phyloP scores from a whole-genome alignment of 2,797 vertebrate genomes.

The Sebastes flavidus region DNA sequence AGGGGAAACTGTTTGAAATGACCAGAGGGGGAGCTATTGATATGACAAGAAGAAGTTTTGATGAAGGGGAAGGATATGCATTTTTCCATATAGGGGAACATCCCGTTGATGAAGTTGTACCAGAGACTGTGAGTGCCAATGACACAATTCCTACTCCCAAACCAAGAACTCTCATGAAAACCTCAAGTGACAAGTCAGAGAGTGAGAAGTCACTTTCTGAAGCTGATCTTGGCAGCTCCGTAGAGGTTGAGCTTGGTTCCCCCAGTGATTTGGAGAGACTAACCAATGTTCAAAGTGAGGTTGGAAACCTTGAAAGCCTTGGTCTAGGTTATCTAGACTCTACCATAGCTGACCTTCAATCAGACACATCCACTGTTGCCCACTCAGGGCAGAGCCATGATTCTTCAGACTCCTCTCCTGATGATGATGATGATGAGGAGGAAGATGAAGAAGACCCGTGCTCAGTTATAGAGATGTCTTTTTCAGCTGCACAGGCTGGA shows the following conservation, averaged over 20 bases:
- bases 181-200: constrained; percentile 24
- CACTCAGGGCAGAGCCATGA: constrained; percentile 79
- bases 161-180: constrained; percentile 28
- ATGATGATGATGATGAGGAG: constrained; percentile 73
- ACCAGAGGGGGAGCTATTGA: constrained; percentile 98
- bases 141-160: constrained; percentile 31
- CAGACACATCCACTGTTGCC: constrained; percentile 75
- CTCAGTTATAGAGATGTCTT: constrained; percentile 71
- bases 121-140: constrained; percentile 11
- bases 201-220: constrained; percentile 25
- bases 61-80: constrained; percentile 85
- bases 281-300: constrained; percentile 45
- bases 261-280: constrained; percentile 39
- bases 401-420: constrained; percentile 90
- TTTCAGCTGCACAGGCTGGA: constrained; percentile 21
- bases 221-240: constrained; percentile 27
- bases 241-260: constrained; percentile 49
- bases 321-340: constrained; percentile 78
- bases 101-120: constrained; percentile 54
- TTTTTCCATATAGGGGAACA: constrained; percentile 90
- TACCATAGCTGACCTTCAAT: constrained; percentile 79
- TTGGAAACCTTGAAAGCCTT: constrained; percentile 67
- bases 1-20: constrained; percentile 99
- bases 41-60: constrained; percentile 91
- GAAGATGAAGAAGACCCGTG: constrained; percentile 73